Evolutionary conservation across 2,888 invertebrate species (phyloP), one percentile per base, ranked within the genome.

Genomic region (Leucoma salicis): DNA sequence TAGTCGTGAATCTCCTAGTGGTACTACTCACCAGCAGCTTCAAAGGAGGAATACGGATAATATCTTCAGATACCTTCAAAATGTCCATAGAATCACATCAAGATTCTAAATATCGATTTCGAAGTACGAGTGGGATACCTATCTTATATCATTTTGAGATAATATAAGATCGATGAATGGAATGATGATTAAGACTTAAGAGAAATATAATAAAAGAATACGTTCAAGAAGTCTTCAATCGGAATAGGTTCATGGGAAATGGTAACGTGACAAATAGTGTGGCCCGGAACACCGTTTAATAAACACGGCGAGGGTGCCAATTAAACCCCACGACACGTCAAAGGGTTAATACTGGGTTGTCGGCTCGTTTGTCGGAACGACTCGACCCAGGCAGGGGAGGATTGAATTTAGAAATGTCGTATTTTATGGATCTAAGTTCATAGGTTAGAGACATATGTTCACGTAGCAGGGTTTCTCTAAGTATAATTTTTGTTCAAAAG

Each of bases 281-380:
- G 63, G 65, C 58, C 63, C 54, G 51, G 71, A 74, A 79, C 79
- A 71, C 67, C 74, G 72, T 76, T 83, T 80, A 84, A 79, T 79
- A 83, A 82, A 78, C 81, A 78, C 73, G 58, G 29, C 55, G 65
- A 39, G 63, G 69, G 74, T 73, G 70, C 58, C 74, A 86, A 87
- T 88, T 87, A 86, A 71, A 66, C 63, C 70, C 69, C 65, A 70
- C 77, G 83, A 84, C 86, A 85, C 82, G 83, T 85, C 82, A 87
- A 87, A 85, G 87, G 87, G 86, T 86, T 87, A 87, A 87, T 76
- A 53, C 48, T 52, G 57, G 82, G 63, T 56, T 61, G 63, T 58
- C 53, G 47, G 72, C 66, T 66, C 61, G 61, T 58, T 61, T 64
- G 59, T 63, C 51, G 53, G 59, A 50, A 46, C 58, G 49, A 53